phyloP scores from a whole-genome alignment of 2,888 invertebrate species.

The Agrochola litura region DNA sequence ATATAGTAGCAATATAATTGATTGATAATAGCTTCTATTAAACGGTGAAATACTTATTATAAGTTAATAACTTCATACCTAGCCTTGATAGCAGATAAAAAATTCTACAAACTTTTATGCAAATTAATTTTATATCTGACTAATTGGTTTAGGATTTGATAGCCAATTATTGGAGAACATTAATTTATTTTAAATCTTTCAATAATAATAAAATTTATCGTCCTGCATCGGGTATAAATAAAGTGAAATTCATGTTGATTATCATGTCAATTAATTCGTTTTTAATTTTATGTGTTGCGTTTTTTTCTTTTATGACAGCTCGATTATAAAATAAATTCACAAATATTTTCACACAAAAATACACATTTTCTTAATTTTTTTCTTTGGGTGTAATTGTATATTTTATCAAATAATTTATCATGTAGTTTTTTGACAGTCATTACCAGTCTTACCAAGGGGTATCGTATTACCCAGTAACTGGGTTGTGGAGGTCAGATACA shows the following conservation, averaged over 20 bases:
- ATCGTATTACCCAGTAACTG: neutral
- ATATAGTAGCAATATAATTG: neutral
- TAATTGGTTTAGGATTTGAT: slow-evolving; percentile 56
- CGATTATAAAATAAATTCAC: neutral
- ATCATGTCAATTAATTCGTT: slow-evolving; percentile 23
- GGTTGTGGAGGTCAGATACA: neutral
- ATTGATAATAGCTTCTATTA: neutral
- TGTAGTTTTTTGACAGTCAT: neutral
- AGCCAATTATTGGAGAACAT: slow-evolving; percentile 48
- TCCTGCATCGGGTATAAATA: slow-evolving; percentile 7
- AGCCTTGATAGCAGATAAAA: neutral
- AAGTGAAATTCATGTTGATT: slow-evolving; percentile 30
- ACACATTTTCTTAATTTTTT: neutral
- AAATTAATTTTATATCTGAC: slow-evolving; percentile 48
- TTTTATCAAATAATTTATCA: neutral
- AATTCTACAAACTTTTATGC: slow-evolving; percentile 33
- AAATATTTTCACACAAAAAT: neutral
- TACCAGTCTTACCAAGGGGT: neutral
- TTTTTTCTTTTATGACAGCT: neutral
- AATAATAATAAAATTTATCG: slow-evolving; percentile 35
- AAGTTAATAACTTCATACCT: slow-evolving; percentile 1
- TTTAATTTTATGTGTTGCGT: slow-evolving; percentile 7
- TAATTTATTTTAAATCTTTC: slow-evolving; percentile 56
- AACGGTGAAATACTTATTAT: slow-evolving; percentile 7
- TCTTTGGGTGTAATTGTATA: neutral